phyloP scores from a whole-genome alignment of 2,797 vertebrate genomes.

The Chrysocyon brachyurus region DNA sequence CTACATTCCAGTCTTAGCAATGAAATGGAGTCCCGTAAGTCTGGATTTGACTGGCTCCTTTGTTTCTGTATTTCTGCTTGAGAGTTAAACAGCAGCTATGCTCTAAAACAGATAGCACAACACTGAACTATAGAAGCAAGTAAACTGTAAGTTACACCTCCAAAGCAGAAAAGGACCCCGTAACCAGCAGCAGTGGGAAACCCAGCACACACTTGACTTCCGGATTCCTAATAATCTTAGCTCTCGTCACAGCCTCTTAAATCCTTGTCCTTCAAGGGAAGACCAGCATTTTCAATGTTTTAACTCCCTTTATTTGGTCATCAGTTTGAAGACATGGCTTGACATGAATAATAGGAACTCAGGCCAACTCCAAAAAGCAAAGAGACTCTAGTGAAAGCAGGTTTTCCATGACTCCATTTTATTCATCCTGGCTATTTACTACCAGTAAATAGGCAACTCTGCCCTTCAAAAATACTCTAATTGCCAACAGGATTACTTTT shows the following conservation, averaged over 20 bases:
- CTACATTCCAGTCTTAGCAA: not conserved
- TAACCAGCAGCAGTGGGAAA: not conserved
- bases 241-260: not conserved
- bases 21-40: slow-evolving; percentile 4
- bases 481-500: slow-evolving; percentile 28
- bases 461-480: slow-evolving; percentile 36
- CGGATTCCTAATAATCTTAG: not conserved
- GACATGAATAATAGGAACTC: slow-evolving; percentile 4
- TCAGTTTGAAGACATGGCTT: slow-evolving; percentile 48
- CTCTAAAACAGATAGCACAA: not conserved
- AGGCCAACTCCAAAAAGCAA: slow-evolving; percentile 29
- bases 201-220: not conserved
- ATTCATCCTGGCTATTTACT: slow-evolving; percentile 19
- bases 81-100: slow-evolving; percentile 42
- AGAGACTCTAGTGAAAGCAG: not conserved
- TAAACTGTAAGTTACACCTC: not conserved
- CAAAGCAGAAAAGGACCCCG: not conserved
- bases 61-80: slow-evolving; percentile 46
- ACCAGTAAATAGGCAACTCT: not conserved
- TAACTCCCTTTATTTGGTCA: not conserved
- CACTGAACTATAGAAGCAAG: not conserved
- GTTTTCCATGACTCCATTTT: not conserved
- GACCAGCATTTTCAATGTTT: slow-evolving; percentile 24
- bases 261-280: not conserved
- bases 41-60: slow-evolving; percentile 55